Conservation (phyloP, 2,888 invertebrate genomes). For the Euphydryas editha region DNA sequence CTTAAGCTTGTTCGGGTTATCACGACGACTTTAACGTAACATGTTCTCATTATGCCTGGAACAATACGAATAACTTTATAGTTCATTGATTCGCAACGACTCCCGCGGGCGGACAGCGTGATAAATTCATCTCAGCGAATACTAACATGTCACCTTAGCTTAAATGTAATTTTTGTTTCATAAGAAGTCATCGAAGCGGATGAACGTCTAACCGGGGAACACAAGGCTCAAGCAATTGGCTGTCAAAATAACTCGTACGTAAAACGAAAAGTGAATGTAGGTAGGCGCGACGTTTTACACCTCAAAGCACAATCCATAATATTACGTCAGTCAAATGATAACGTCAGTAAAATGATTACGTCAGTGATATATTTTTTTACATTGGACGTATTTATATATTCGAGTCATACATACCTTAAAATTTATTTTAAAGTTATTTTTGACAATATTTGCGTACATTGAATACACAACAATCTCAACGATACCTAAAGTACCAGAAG, state of each 20-base stretch:
- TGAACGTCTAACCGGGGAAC: constrained; percentile 34
- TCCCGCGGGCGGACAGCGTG: not conserved
- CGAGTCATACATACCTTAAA: not conserved
- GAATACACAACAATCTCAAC: not conserved
- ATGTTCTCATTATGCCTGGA: constrained; percentile 44
- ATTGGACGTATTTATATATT: not conserved
- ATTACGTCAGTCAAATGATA: too few species aligned
- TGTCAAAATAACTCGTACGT: constrained; percentile 55
- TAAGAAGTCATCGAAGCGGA: constrained; percentile 34
- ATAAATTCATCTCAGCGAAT: constrained; percentile 10
- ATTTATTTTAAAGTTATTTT: not conserved
- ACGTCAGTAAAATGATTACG: constrained; percentile 7
- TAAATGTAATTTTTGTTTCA: constrained; percentile 30
- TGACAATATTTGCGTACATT: not conserved
- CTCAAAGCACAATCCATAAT: constrained; percentile 38
- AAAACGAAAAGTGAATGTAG: constrained; percentile 45
- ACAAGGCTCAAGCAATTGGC: constrained; percentile 50
- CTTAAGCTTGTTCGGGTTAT: constrained; percentile 51
- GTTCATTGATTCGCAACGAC: constrained; percentile 45
- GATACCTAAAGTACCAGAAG: not conserved
- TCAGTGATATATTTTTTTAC: not conserved
- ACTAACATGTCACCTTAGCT: constrained; percentile 1
- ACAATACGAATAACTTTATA: constrained; percentile 51
- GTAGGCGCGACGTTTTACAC: constrained; percentile 47
- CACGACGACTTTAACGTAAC: constrained; percentile 42